Base-by-base conservation (phyloP, 1,140 invertebrate genomes). In the Drosophila pseudoananassae region DNA sequence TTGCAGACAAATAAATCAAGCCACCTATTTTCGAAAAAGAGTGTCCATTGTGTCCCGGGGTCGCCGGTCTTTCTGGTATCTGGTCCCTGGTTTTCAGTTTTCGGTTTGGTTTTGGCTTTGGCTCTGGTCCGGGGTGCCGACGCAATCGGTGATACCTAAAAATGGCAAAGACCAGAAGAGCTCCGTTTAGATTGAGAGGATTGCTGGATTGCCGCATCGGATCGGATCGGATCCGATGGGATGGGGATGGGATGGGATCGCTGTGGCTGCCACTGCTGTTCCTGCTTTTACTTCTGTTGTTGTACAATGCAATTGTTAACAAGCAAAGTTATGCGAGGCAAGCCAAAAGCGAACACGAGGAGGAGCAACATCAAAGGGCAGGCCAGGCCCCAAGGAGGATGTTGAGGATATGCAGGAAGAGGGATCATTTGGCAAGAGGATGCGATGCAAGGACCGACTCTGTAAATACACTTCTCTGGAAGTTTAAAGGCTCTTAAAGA, bases 1-100 rank as follows among this genome's bases (percentile, higher is more conserved):
- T 85, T 78, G 79, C 88, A 90, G 88, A 90, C 88, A 90, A 90
- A 90, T 90, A 90, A 90, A 90, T 90, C 88, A 90, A 90, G 83
- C 79, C 88, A 90, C 88, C 88, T 90, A 82, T 82, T 79, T 78
- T 66, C 82, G 59, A 50, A 74, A 64, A 74, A 74, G 83, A 88
- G 83, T 88, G 83, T 82, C 83, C 83, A 88, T 88, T 88, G 83
- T 85, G 76, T 84, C 45, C 76, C 73, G 50, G 66, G 69, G 55
- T 55, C 64, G 57, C 57, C 33, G 59, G 63, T 66, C 63, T 31
- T 38, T 61, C 58, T 47, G 55, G 10, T 57, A 8, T 15, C 33
- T 23, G 57, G 20, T 47, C 3, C 23, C 60, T n/a, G 51, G 7
- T 46, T 46, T 45, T 65, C 49, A 27, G 58, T 14, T 52, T 59